Percentiles rank a stretch among this genome's conserved stretches.
Evolutionary conservation across 2,888 invertebrate genomes (phyloP).

Genomic region (Periphyllus acericola): DNA sequence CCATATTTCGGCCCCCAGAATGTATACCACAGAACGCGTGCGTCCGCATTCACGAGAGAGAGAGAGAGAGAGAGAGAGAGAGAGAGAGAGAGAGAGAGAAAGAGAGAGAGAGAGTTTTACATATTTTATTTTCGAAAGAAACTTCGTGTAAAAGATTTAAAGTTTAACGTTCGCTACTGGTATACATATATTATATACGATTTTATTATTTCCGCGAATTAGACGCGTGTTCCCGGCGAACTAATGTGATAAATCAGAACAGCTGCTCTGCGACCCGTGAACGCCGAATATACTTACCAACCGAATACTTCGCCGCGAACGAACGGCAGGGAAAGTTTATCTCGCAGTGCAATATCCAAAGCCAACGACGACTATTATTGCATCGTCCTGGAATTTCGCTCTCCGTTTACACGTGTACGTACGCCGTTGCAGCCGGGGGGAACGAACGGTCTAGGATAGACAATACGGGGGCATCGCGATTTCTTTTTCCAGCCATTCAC

Average conservation of each 20-base stretch:
- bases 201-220: conserved; percentile 37
- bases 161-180: conserved; percentile 19
- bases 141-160: conserved; percentile 30
- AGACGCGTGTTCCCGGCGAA: conserved; percentile 32
- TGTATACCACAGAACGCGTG: not conserved
- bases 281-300: conserved; percentile 36
- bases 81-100: no score
- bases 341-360: conserved; percentile 43
- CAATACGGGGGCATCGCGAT: conserved; percentile 22
- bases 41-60: no score
- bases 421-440: not conserved
- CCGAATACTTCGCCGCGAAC: conserved; percentile 20
- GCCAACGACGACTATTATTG: conserved; percentile 50
- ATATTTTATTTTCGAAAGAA: conserved; percentile 37
- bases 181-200: no score
- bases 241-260: conserved; percentile 56
- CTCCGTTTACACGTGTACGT: conserved; percentile 27
- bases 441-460: conserved; percentile 28
- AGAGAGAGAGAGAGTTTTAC: not conserved
- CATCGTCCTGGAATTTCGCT: conserved; percentile 28
- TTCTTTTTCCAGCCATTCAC: conserved; percentile 11
- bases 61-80: no score
- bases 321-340: conserved; percentile 16
- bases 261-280: conserved; percentile 43
- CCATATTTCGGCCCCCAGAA: not conserved